phyloP scores from a whole-genome alignment of 2,113 vertebrate species.

The Hippocampus comes region DNA sequence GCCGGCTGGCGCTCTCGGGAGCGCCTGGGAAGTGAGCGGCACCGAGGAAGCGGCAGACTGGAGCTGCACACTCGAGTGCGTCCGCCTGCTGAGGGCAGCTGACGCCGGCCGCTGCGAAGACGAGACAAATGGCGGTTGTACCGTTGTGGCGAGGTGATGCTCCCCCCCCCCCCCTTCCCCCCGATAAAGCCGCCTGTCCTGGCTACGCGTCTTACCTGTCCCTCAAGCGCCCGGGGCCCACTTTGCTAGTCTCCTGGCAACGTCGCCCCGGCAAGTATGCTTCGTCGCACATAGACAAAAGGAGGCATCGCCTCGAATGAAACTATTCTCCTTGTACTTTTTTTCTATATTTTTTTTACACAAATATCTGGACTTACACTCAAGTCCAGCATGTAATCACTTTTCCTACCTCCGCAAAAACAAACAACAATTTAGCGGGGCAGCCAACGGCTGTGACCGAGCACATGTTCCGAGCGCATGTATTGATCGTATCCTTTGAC shows the following conservation, averaged over 20 bases:
- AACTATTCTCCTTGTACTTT: neutral
- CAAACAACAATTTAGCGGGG: neutral
- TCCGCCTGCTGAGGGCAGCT: constrained; percentile 74
- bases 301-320: constrained; percentile 10
- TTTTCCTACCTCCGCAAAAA: neutral
- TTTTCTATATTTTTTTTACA: too few relatives aligned
- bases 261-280: constrained; percentile 16
- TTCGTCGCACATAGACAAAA: constrained; percentile 52
- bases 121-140: constrained; percentile 64
- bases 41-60: constrained; percentile 68
- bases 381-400: neutral
- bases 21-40: constrained; percentile 39
- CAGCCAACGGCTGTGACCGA: constrained; percentile 18
- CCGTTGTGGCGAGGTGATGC: constrained; percentile 47
- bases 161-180: constrained; percentile 40
- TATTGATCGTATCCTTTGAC: constrained; percentile 65
- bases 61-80: constrained; percentile 73
- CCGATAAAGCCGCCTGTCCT: constrained; percentile 56
- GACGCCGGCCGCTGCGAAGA: constrained; percentile 71
- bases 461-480: constrained; percentile 69
- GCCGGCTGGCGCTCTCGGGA: constrained; percentile 20
- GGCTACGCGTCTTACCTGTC: constrained; percentile 62
- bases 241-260: constrained; percentile 48
- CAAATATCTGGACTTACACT: neutral
- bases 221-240: constrained; percentile 15